Base-by-base conservation (phyloP, 2,113 vertebrate species). In the Mormoops blainvillei region DNA sequence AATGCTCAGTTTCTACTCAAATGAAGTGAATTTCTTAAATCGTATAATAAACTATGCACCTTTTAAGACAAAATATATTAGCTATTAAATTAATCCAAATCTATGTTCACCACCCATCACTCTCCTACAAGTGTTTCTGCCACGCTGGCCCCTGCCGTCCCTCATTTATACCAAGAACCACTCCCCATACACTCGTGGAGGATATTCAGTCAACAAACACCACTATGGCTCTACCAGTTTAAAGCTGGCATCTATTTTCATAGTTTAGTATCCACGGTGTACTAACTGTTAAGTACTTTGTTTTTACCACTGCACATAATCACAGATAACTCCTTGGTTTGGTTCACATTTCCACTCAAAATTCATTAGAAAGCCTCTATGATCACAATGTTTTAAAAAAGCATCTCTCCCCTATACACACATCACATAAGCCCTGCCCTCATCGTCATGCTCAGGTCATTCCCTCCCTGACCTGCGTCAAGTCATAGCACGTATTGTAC, bases 11-110 rank as follows among this genome's bases (percentile, higher is more conserved):
- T 96, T 76, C 58, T 94, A 70, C 20, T 68, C 36, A 86, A 92
- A 83, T 95, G 36, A 83, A 73, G 41, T 52, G 19, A 76, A 65
- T 92, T 87, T 87, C 45, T 87, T 73, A 93, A 82, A 88, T 41
- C 68, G 41, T 31, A 52, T 15, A 54, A 89, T 26, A 58, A 92
- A 33, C 28, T 50, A 70, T 0, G 45, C 9, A 56, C 81, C 73
- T 90, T 76, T 56, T 52, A 86, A 92, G 31, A 77, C 1, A 70
- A 43, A 63, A 76, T 16, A 22, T 31, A 24, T 48, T 87, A 18
- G 6, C 78, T 90, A 58, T n/a, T 70, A 88, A 67, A n/a, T 74
- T 45, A 81, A 74, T 61, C n/a, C 9, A 84, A 87, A 88, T 67
- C 38, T 41, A 7, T 28, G 50, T 10, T 88, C 6, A 18, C 61